Evolutionary conservation across 2,888 invertebrate genomes (phyloP).

Genomic region (Epinotia brunnichana): DNA sequence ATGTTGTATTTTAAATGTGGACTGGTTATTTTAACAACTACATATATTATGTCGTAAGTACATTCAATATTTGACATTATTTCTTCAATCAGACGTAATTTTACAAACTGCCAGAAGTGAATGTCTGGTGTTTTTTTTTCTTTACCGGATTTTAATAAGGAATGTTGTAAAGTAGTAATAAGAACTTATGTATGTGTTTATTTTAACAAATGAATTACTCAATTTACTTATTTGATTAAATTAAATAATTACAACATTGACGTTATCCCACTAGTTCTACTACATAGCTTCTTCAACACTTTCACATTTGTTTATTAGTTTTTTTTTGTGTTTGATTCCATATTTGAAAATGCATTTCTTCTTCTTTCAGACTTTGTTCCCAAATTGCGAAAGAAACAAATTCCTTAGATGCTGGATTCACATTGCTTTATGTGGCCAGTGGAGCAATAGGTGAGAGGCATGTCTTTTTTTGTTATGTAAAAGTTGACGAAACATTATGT

Average conservation of each 20-base stretch:
- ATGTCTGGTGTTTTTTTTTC: constrained; percentile 29
- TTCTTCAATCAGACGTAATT: neutral
- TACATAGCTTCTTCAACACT: constrained; percentile 41
- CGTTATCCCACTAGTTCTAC: neutral
- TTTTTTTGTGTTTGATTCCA: neutral
- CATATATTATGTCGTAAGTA: constrained; percentile 76
- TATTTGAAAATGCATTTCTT: constrained; percentile 42
- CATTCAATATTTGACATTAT: constrained; percentile 14
- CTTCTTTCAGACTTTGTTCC: constrained; percentile 73
- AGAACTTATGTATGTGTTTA: neutral
- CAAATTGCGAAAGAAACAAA: constrained; percentile 73
- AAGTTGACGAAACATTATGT: constrained; percentile 51
- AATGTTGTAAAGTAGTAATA: constrained; percentile 3
- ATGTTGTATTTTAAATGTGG: constrained; percentile 79
- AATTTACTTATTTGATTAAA: neutral
- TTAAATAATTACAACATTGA: neutral
- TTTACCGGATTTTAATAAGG: neutral
- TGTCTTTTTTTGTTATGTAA: constrained; percentile 58
- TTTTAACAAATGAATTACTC: neutral
- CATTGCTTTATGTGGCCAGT: constrained; percentile 75
- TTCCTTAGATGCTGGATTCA: constrained; percentile 75
- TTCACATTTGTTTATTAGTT: constrained; percentile 43
- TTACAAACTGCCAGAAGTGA: constrained; percentile 18
- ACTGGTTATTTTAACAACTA: constrained; percentile 68
- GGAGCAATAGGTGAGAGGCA: constrained; percentile 76